Base-by-base conservation (phyloP, 1,140 invertebrate genomes). In the Ditylenchus dipsaci region DNA sequence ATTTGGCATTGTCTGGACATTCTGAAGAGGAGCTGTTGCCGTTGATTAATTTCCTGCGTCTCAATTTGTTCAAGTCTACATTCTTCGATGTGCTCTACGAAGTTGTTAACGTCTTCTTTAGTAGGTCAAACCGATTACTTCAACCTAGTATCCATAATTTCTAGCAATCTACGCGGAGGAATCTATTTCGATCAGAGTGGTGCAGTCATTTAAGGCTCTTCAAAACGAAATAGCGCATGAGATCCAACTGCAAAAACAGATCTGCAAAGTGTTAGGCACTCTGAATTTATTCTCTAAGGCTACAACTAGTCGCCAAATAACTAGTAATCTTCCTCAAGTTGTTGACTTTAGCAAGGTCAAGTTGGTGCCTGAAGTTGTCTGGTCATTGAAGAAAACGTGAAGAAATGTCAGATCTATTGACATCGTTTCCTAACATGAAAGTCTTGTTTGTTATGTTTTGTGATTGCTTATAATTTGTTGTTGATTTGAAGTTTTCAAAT, bases 71-170 rank as follows among this genome's bases (percentile, higher is more conserved):
- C 56, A 63, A 64, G 17, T 27, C 61, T 26, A 53, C 59, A 23
- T 76, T 65, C 49, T 76, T 76, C 57, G 61, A 74, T 65, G 63
- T 74, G 49, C 77, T 76, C 27, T 78, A 62, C 53, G 75, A 76
- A 30, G 75, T 76, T 30, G 23, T 67, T 17, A 27, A 78, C 33
- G 65, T 62, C 15, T 33, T 72, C 27, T 62, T 73, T 21, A 63
- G 73, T 73, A 29, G 23, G 49, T 53, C 49, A 53, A 53, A 53
- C 3, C 3, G 3, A 21, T 19, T 53, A 53, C 15, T 53, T 53
- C 3, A 26, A 21, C 15, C 49, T 26, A 7, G 3, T 53, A 7
- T 17, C 23, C n/a, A 53, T 21, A 53, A 53, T 7, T 53, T 53
- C 3, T 17, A 53, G 49, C 49, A 19, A 26, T 53, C 49, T 53